Evolutionary conservation across 2,113 vertebrate species (phyloP), one percentile per base, ranked within the genome.

Genomic region (Dryoscopus gambensis): DNA sequence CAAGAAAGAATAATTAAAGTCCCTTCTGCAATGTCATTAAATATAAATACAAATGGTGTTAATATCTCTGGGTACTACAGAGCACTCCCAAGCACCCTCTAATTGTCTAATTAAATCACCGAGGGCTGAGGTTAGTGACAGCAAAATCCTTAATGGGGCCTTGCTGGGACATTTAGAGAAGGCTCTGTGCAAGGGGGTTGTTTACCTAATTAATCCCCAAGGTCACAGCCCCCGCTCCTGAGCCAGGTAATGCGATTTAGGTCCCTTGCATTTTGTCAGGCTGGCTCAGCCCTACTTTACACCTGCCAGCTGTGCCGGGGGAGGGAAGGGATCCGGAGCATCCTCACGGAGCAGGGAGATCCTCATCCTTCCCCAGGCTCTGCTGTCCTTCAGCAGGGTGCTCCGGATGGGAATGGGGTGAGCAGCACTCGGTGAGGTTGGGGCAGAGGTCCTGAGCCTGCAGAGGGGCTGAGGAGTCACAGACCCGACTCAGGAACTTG

Each of bases 31-130:
- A 76, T 25, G 59, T 92, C 85, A 95, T 96, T 96, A 94, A 96
- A 96, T 79, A 95, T 89, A 96, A 97, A 97, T 97, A 94, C 94
- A 97, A 95, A 97, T 93, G 89, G 90, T 87, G 88, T 90, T 97
- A 96, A 97, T 97, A 95, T 95, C 96, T 95, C 96, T 92, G 88
- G 90, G 95, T 97, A 94, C 87, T 63, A 68, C 24, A 93, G 87
- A 90, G 94, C 84, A 62, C 94, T 96, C 96, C 90, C 82, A 90
- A 95, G 78, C 93, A 96, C 91, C 93, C 73, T 96, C 92, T 97
- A 96, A 97, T 97, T 95, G 93, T 95, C 91, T 95, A 97, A 97
- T 97, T 97, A 97, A 97, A 95, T 96, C 96, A 97, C 96, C 52
- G 59, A 96, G 93, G 94, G 95, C 90, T 93, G 86, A 95, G 95